A percentile compares a stretch with the other conserved stretches of the same genome.
Evolutionary conservation across 2,797 vertebrate genomes (phyloP).

Genomic region (Saguinus oedipus): DNA sequence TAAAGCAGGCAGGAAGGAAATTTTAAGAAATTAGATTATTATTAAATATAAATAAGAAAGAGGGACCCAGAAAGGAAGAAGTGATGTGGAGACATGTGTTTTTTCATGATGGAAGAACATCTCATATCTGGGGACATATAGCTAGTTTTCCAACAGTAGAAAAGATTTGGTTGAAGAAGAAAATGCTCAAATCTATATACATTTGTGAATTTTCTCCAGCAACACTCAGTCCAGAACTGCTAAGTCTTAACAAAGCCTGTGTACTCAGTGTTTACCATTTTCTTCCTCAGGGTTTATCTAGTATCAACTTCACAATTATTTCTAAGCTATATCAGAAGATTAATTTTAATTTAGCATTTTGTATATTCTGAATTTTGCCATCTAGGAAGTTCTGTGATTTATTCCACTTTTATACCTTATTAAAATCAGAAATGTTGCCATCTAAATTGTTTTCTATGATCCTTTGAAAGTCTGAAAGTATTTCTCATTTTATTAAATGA

Average conservation of each 20-base stretch:
- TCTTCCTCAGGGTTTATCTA: neutral
- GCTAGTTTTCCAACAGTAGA: neutral
- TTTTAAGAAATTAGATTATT: neutral
- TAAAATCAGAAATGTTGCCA: neutral
- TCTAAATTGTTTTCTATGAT: neutral
- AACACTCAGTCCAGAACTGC: neutral
- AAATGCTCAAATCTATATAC: no score
- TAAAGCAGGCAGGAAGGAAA: neutral
- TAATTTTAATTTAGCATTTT: neutral
- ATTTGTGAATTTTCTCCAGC: neutral
- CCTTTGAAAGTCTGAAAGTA: neutral
- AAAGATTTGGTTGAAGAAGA: no score
- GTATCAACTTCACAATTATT: neutral
- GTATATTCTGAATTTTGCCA: neutral
- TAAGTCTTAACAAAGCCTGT: neutral
- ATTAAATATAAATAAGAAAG: neutral
- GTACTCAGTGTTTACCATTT: neutral
- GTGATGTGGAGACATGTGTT: neutral
- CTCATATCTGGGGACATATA: rapidly evolving
- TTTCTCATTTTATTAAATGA: neutral
- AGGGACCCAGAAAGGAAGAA: neutral
- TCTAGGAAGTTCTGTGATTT: neutral
- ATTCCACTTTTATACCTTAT: neutral
- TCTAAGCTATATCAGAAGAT: neutral
- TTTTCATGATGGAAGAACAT: neutral